phyloP scores from a whole-genome alignment of 2,797 vertebrate species.

The Acomys russatus region DNA sequence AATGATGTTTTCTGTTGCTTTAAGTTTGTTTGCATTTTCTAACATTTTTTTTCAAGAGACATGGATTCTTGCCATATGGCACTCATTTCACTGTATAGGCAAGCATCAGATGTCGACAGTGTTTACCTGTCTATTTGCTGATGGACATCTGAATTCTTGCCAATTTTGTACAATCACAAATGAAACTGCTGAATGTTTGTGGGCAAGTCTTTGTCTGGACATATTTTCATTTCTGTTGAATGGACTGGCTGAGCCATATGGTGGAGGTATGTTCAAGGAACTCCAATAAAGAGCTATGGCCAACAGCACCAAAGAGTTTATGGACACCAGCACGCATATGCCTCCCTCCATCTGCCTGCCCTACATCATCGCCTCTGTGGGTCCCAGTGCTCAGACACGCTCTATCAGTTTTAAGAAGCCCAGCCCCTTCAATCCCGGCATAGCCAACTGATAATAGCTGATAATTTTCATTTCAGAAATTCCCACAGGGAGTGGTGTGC shows the following conservation, averaged over 20 bases:
- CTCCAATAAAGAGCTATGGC: neutral
- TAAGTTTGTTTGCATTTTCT: slow-evolving; percentile 28
- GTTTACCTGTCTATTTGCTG: slow-evolving; percentile 53
- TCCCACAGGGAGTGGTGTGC: neutral
- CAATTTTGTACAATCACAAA: slow-evolving; percentile 59
- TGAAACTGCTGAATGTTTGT: slow-evolving; percentile 37
- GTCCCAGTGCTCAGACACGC: neutral
- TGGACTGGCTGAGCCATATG: neutral
- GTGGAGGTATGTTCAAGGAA: neutral
- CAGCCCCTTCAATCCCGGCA: too few relatives aligned
- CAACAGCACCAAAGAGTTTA: neutral
- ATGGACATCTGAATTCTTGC: slow-evolving; percentile 21
- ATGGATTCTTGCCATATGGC: neutral
- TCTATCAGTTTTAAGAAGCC: neutral
- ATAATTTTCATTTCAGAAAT: neutral
- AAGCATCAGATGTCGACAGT: neutral
- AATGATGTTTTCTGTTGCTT: neutral
- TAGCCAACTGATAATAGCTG: neutral
- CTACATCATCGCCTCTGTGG: neutral
- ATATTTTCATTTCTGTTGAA: slow-evolving; percentile 61
- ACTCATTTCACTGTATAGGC: neutral
- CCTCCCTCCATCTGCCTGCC: neutral
- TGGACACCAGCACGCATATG: neutral
- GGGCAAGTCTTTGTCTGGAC: neutral
- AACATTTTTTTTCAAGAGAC: slow-evolving; percentile 25